Evolutionary conservation across 2,113 vertebrate species (phyloP).

Genomic region (Melozone crissalis): DNA sequence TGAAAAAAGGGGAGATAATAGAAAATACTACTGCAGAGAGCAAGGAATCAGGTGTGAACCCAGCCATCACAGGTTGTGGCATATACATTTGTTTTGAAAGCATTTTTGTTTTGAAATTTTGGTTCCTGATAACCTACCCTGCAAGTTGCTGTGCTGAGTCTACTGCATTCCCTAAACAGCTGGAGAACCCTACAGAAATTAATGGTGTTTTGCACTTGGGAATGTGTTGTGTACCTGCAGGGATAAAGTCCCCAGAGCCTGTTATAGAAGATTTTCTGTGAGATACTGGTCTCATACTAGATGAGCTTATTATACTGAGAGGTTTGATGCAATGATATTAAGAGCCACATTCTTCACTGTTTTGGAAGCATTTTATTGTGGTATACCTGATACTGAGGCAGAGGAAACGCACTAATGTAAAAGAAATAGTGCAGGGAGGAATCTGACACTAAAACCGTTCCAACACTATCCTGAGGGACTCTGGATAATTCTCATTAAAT

Average conservation of each 20-base stretch:
- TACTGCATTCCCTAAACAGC: background rate
- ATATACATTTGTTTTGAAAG: background rate
- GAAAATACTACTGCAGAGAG: background rate
- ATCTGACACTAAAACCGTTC: background rate
- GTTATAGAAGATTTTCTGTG: background rate
- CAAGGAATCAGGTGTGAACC: background rate
- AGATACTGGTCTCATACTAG: background rate
- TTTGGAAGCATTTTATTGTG: background rate
- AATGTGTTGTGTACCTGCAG: background rate
- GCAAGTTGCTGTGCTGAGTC: background rate
- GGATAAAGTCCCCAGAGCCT: background rate
- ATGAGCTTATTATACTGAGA: background rate
- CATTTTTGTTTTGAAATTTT: background rate
- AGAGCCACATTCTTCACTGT: background rate
- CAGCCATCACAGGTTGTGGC: background rate
- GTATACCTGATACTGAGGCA: background rate
- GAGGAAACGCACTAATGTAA: background rate
- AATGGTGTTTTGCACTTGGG: background rate
- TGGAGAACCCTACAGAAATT: background rate
- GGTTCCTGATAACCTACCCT: background rate
- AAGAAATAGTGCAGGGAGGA: background rate
- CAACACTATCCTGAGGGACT: background rate
- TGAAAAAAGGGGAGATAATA: background rate
- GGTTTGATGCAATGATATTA: background rate
- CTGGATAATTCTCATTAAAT: constrained; percentile 4